Evolutionary conservation across 1,140 invertebrate genomes (phyloP).

Genomic region (Formica exsecta): DNA sequence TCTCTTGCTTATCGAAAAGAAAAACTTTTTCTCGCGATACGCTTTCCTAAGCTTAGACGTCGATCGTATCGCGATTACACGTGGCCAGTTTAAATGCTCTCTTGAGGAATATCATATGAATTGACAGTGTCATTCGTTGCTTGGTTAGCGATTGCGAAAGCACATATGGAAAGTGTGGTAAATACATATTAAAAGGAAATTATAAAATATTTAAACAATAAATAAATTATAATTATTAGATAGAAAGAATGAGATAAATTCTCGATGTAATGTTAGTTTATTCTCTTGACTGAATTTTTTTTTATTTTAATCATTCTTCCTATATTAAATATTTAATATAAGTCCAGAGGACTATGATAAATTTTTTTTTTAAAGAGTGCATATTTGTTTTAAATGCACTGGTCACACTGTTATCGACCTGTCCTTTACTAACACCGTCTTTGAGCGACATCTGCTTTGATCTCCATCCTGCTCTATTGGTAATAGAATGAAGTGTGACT

Average conservation of each 20-base stretch:
- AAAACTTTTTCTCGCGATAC: background rate
- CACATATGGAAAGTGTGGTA: background rate
- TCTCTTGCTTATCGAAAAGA: background rate
- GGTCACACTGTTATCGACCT: constrained; percentile 47
- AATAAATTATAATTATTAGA: background rate
- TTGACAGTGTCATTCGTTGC: background rate
- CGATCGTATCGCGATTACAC: background rate
- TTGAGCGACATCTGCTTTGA: constrained; percentile 61
- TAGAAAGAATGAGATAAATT: background rate
- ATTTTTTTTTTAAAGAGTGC: background rate
- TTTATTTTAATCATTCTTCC: background rate
- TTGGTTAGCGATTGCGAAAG: background rate
- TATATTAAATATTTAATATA: background rate
- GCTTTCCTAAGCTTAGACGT: too few relatives aligned
- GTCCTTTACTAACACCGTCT: background rate
- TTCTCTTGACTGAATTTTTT: background rate
- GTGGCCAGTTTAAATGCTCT: background rate
- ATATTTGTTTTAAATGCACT: background rate
- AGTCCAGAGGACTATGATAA: background rate
- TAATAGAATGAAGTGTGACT: constrained; percentile 6
- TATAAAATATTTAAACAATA: background rate
- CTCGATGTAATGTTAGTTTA: background rate
- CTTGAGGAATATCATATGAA: background rate
- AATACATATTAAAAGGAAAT: background rate
- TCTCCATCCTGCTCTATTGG: constrained; percentile 1